A percentile compares a stretch with the other conserved stretches of the same genome.
phyloP scores from a whole-genome alignment of 2,113 vertebrate species.

The Symphodus melops region DNA sequence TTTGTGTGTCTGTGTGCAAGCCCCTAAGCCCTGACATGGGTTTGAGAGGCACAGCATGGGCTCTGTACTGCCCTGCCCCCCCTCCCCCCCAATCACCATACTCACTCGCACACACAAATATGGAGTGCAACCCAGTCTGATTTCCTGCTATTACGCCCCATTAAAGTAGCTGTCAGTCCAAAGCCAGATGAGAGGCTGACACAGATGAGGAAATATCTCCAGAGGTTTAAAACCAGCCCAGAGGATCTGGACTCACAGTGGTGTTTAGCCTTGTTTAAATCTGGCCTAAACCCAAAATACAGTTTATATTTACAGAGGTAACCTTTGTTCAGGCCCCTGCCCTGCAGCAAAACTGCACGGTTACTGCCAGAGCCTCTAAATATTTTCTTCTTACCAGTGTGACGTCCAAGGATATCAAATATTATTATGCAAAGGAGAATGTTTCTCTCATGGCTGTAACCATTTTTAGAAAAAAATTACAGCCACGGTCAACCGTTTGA shows the following conservation, averaged over 20 bases:
- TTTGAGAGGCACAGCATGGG: conserved; percentile 75
- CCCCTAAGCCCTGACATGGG: conserved; percentile 60
- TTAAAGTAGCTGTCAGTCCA: conserved; percentile 84
- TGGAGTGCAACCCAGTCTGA: conserved; percentile 78
- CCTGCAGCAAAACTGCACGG: conserved; percentile 34
- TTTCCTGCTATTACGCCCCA: conserved; percentile 86
- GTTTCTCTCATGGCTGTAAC: conserved; percentile 4
- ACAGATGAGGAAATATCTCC: conserved; percentile 79
- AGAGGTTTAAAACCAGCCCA: conserved; percentile 66
- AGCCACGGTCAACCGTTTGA: not conserved
- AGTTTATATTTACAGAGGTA: conserved; percentile 70
- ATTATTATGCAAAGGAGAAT: conserved; percentile 30
- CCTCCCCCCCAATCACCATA: conserved; percentile 16
- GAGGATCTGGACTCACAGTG: conserved; percentile 56
- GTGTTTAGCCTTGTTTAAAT: conserved; percentile 67
- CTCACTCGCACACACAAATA: conserved; percentile 39
- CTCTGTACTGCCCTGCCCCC: conserved; percentile 72
- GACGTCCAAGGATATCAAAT: conserved; percentile 29
- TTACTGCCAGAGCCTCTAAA: conserved; percentile 17
- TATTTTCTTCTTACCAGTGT: conserved; percentile 6
- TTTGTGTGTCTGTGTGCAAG: conserved; percentile 27
- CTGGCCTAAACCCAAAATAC: conserved; percentile 68
- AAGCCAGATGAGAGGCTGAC: conserved; percentile 82
- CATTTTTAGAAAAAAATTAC: not conserved
- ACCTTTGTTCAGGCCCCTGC: conserved; percentile 28